A percentile compares a stretch with the other conserved stretches of the same genome.
Conservation (phyloP, 1,140 invertebrate genomes). For the Hyles euphorbiae region DNA sequence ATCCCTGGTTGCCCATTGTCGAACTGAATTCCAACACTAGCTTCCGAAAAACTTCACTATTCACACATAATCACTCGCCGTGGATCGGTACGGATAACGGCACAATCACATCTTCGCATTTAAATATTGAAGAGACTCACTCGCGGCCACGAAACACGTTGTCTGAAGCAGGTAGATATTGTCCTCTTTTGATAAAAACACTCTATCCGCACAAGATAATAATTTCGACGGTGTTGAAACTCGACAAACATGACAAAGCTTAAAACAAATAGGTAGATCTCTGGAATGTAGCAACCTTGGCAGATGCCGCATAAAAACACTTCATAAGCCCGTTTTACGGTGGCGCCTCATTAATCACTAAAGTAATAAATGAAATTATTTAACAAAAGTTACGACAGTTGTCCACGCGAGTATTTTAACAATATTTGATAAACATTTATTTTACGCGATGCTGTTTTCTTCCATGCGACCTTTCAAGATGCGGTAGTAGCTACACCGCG, state of each 20-base stretch:
- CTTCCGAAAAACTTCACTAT: slow-evolving; percentile 28
- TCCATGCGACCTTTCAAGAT: slow-evolving; percentile 38
- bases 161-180: slow-evolving; percentile 25
- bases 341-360: slow-evolving; percentile 31
- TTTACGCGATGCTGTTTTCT: too few relatives aligned
- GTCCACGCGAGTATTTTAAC: too few relatives aligned
- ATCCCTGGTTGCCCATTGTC: slow-evolving; percentile 82
- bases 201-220: slow-evolving; percentile 56
- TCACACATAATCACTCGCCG: slow-evolving; percentile 20
- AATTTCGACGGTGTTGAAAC: slow-evolving; percentile 58
- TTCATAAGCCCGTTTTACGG: slow-evolving; percentile 20
- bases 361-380: not conserved
- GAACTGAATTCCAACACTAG: slow-evolving; percentile 17
- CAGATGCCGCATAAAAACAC: slow-evolving; percentile 40
- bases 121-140: slow-evolving; percentile 37
- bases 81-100: slow-evolving; percentile 9
- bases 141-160: slow-evolving; percentile 36
- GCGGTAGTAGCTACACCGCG: slow-evolving; percentile 46
- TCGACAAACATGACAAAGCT: slow-evolving; percentile 62
- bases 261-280: slow-evolving; percentile 55
- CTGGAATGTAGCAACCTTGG: slow-evolving; percentile 55
- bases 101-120: slow-evolving; percentile 13
- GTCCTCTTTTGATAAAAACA: slow-evolving; percentile 47
- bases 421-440: too few relatives aligned
- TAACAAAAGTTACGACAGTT: too few relatives aligned